A percentile compares a stretch with the other conserved stretches of the same genome.
These are phyloP conservation scores for Stegodyphus mimosarum DNA, from an alignment of 1,140 invertebrate genomes.

Conservation along the genomic window DNA sequence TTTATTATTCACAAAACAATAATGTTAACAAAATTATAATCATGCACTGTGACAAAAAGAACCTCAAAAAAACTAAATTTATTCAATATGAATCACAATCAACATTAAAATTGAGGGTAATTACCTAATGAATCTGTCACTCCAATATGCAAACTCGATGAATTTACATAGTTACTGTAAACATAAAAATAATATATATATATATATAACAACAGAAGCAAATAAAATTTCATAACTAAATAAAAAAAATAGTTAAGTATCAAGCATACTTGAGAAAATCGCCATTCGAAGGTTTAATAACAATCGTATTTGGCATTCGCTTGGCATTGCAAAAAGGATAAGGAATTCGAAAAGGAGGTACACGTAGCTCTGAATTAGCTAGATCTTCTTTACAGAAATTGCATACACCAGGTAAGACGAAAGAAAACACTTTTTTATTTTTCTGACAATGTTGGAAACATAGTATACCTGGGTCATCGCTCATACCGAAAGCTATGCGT, in stretches of 20 bases:
- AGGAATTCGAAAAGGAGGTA: constrained; percentile 81
- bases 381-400: constrained; percentile 77
- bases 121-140: constrained; percentile 78
- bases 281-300: constrained; percentile 82
- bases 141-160: constrained; percentile 84
- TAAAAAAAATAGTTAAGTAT: background rate
- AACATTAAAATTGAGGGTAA: background rate
- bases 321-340: constrained; percentile 81
- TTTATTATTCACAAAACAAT: no score
- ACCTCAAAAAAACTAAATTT: no score
- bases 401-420: constrained; percentile 77
- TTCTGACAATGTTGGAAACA: constrained; percentile 83
- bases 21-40: no score
- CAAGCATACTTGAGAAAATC: constrained; percentile 81
- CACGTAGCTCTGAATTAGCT: constrained; percentile 72
- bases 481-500: background rate
- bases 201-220: background rate
- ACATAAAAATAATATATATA: constrained; percentile 62
- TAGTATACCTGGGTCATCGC: constrained; percentile 78
- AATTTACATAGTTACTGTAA: constrained; percentile 79
- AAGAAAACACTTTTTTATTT: constrained; percentile 79
- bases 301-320: constrained; percentile 78
- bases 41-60: no score
- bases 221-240: background rate
- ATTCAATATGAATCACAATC: no score